phyloP scores from a whole-genome alignment of 2,797 vertebrate species.

The Diplodus puntazzo region DNA sequence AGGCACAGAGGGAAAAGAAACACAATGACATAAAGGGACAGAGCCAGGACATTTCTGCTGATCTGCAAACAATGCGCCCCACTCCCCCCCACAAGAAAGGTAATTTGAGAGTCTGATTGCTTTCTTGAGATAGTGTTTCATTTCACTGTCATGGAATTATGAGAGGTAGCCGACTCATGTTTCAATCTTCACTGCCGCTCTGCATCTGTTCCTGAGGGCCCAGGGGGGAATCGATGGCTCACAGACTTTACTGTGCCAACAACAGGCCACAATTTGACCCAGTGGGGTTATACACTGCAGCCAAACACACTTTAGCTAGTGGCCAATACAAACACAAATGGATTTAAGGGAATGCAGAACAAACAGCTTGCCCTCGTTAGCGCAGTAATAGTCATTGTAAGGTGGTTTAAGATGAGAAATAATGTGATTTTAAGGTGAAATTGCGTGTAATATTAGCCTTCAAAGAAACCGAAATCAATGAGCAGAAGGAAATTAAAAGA shows the following conservation, averaged over 20 bases:
- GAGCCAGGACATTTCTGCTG: constrained; percentile 61
- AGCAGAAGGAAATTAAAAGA: constrained; percentile 5
- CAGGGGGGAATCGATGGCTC: constrained; percentile 60
- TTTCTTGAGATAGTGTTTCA: constrained; percentile 77
- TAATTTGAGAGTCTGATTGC: constrained; percentile 82
- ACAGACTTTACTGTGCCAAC: constrained; percentile 66
- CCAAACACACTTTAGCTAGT: constrained; percentile 54
- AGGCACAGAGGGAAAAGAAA: constrained; percentile 24
- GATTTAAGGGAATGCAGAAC: constrained; percentile 36
- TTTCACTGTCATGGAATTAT: constrained; percentile 77
- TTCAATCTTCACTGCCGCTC: constrained; percentile 73
- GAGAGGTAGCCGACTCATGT: constrained; percentile 65
- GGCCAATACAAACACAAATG: constrained; percentile 56
- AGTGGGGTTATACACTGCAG: constrained; percentile 65
- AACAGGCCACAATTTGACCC: constrained; percentile 65
- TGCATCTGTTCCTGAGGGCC: constrained; percentile 66
- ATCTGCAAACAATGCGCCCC: constrained; percentile 69
- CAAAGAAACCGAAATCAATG: constrained; percentile 31
- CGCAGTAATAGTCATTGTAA: not conserved
- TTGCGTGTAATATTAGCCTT: constrained; percentile 21
- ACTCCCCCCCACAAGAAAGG: constrained; percentile 56
- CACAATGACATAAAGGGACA: constrained; percentile 60
- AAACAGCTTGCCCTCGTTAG: constrained; percentile 24
- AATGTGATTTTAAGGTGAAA: constrained; percentile 43
- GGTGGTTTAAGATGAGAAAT: constrained; percentile 38